These are phyloP conservation scores for Dysmachus trigonus DNA, from an alignment of 2,888 invertebrate species.

Conservation along the genomic window DNA sequence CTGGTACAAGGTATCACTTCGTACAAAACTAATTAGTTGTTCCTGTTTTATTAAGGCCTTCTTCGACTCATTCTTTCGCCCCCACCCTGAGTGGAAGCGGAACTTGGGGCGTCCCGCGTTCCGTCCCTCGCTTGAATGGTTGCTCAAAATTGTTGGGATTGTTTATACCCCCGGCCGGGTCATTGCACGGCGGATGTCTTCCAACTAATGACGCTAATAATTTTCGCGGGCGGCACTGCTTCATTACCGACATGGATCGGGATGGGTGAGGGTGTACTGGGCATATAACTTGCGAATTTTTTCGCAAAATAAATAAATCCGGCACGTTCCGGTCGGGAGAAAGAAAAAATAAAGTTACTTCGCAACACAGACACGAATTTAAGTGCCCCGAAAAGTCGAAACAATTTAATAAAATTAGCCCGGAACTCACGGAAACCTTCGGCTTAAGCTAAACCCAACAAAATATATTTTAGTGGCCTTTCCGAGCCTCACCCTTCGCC, in stretches of 20 bases:
- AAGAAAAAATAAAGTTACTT: neutral
- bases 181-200: neutral
- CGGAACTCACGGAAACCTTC: slow-evolving; percentile 8
- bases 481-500: neutral
- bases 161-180: neutral
- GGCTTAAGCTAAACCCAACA: slow-evolving; percentile 12
- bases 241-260: neutral
- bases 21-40: slow-evolving; percentile 41
- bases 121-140: no score
- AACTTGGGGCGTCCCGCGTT: no score
- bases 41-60: slow-evolving; percentile 21
- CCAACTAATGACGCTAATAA: slow-evolving; percentile 7
- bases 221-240: neutral
- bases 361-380: neutral
- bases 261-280: neutral
- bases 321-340: neutral
- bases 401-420: slow-evolving; percentile 39
- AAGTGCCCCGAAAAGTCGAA: slow-evolving; percentile 12
- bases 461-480: neutral
- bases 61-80: neutral
- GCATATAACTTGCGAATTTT: neutral
- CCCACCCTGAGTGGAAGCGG: neutral
- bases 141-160: neutral
- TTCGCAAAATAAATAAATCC: neutral
- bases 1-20: slow-evolving; percentile 63